Evolutionary conservation across 30 jellyfish, hydroid and myxozoan species (phyloP).

Genomic region (Hydra vulgaris): DNA sequence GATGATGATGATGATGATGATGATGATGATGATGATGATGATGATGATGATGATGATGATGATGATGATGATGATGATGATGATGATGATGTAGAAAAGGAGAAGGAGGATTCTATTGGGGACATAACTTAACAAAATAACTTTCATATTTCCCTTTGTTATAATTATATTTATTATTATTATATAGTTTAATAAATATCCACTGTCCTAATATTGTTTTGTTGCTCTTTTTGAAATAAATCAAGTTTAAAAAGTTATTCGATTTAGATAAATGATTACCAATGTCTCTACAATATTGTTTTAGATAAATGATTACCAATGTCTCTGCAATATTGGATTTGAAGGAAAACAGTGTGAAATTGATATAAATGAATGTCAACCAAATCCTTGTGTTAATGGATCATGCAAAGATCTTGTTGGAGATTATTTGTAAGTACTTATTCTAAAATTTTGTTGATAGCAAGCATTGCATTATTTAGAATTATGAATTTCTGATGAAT

Average conservation of each 20-base stretch:
- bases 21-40: too few relatives aligned
- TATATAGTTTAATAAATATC: not conserved
- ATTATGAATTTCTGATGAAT: too few relatives aligned
- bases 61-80: too few relatives aligned
- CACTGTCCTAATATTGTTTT: not conserved
- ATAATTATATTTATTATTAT: not conserved
- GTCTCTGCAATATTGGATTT: conserved; percentile 26
- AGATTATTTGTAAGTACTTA: conserved; percentile 33
- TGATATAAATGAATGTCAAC: conserved; percentile 19
- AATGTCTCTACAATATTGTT: too few relatives aligned
- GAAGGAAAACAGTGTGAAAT: conserved; percentile 31
- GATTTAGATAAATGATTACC: too few relatives aligned
- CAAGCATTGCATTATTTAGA: too few relatives aligned
- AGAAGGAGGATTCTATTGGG: too few relatives aligned
- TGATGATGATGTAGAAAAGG: too few relatives aligned
- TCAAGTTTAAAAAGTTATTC: too few relatives aligned
- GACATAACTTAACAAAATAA: not conserved
- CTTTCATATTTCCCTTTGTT: not conserved
- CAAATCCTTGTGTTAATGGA: conserved; percentile 28
- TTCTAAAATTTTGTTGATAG: not conserved
- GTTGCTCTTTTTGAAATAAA: too few relatives aligned
- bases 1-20: too few relatives aligned
- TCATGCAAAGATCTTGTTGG: conserved; percentile 42
- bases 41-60: too few relatives aligned
- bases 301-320: conserved; percentile 30